These are phyloP conservation scores for Prinia subflava DNA, from an alignment of 2,113 vertebrate genomes.

Conservation along the genomic window DNA sequence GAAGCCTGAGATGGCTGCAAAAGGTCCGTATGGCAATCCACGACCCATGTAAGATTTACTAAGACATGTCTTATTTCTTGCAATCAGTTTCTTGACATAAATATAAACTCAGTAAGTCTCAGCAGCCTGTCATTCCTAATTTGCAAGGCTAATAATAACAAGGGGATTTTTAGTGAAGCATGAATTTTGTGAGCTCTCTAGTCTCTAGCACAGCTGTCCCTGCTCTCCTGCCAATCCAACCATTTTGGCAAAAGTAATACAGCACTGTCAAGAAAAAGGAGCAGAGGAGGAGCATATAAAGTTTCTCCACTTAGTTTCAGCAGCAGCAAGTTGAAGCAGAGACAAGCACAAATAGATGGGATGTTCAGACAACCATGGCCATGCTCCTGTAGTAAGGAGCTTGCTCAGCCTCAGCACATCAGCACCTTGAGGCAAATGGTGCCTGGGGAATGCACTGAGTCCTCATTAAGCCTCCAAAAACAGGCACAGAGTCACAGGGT, in stretches of 20 bases:
- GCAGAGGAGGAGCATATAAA: background rate
- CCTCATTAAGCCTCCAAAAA: background rate
- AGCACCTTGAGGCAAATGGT: background rate
- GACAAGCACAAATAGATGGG: background rate
- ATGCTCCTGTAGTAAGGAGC: background rate
- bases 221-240: conserved; percentile 28
- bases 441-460: background rate
- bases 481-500: background rate
- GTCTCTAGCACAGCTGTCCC: conserved; percentile 46
- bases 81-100: conserved; percentile 43
- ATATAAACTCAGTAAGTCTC: conserved; percentile 29
- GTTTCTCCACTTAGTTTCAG: background rate
- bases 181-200: conserved; percentile 36
- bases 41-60: background rate
- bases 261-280: background rate
- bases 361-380: background rate
- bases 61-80: conserved; percentile 11
- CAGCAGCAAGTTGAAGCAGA: background rate
- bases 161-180: background rate
- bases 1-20: background rate
- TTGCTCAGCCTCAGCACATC: background rate
- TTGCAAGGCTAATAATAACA: conserved; percentile 47
- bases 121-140: conserved; percentile 42
- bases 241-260: background rate
- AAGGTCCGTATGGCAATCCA: background rate